Base-by-base conservation (phyloP, 2,888 invertebrate genomes). In the Eilema sororculum region DNA sequence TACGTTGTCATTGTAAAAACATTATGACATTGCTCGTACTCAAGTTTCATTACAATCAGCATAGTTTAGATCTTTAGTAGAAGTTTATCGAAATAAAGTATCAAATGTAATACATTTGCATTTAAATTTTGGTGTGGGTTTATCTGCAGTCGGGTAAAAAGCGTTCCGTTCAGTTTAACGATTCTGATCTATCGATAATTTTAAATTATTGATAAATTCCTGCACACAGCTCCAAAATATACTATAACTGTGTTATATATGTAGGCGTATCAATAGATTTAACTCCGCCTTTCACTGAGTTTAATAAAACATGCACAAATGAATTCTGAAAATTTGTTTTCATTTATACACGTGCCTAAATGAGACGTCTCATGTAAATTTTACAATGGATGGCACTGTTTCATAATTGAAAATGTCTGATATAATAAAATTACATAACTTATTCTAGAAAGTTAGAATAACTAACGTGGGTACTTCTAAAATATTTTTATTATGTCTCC, bases 381-480 rank as follows among this genome's bases (percentile, higher is more conserved):
- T 10, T 30, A n/a, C 20, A 30, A 22, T 61, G 52, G 1, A 52
- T 52, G 20, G n/a, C 52, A 52, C 5, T n/a, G 52, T 52, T 52
- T 52, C 52, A 20, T 52, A 52, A 52, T n/a, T 52, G 20, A n/a
- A 52, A 52, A 52, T 52, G n/a, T 22, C n/a, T 22, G 30, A 10
- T 33, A 10, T 30, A 33, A 60, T n/a, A 1, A 22, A 16, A 22
- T 3, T 20, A 24, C 37, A 16, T 16, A 24, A 16, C 13, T 24
- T 16, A 9, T 62, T 28, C 5, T 52, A 52, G n/a, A 64, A 64
- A 30, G n/a, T n/a, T 8, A 60, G 9, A 30, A 12, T 28, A 33
- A 60, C 6, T n/a, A 52, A 64, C 20, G 64, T 52, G 64, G 64
- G 64, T 64, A 64, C 30, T 10, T n/a, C 24, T 46, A 63, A 63